These are phyloP conservation scores for Hylyphantes graminicola DNA, from an alignment of 1,140 invertebrate genomes.

Conservation along the genomic window DNA sequence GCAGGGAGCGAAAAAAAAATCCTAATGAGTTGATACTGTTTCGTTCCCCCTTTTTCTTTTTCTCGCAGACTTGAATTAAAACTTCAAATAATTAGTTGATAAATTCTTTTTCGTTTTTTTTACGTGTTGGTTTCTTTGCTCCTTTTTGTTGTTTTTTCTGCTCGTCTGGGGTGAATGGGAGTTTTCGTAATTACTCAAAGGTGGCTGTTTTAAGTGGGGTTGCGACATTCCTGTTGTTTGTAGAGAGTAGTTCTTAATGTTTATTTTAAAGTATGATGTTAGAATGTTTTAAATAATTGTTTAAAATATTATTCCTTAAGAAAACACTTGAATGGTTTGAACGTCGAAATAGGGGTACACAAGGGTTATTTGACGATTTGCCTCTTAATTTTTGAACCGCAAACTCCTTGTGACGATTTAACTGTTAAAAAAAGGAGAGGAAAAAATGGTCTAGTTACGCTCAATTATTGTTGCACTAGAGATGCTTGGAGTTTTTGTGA, in stretches of 20 bases:
- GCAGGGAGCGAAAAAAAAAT: conserved; percentile 27
- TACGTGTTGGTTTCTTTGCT: conserved; percentile 18
- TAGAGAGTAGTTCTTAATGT: background rate
- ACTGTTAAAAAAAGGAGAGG: too few species aligned
- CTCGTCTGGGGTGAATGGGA: conserved; percentile 9
- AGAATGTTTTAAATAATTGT: too few species aligned
- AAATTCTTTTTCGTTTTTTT: conserved; percentile 49
- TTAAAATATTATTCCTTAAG: too few species aligned
- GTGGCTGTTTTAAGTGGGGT: conserved; percentile 37
- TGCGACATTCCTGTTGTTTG: too few species aligned
- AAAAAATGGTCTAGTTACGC: too few species aligned
- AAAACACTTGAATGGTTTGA: too few species aligned
- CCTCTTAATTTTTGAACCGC: too few species aligned
- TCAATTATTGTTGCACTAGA: too few species aligned
- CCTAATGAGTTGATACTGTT: conserved; percentile 57
- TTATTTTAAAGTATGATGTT: background rate
- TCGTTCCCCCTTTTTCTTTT: conserved; percentile 8
- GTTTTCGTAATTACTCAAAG: conserved; percentile 57
- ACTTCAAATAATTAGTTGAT: conserved; percentile 61
- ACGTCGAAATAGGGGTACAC: too few species aligned
- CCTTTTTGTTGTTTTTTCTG: conserved; percentile 32
- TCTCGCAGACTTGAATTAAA: conserved; percentile 53
- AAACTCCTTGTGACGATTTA: too few species aligned
- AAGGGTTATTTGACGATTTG: too few species aligned
- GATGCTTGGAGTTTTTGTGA: too few species aligned